Evolutionary conservation across 2,797 vertebrate species (phyloP), one percentile per base, ranked within the genome.

Genomic region (Hyperoplus lanceolatus): DNA sequence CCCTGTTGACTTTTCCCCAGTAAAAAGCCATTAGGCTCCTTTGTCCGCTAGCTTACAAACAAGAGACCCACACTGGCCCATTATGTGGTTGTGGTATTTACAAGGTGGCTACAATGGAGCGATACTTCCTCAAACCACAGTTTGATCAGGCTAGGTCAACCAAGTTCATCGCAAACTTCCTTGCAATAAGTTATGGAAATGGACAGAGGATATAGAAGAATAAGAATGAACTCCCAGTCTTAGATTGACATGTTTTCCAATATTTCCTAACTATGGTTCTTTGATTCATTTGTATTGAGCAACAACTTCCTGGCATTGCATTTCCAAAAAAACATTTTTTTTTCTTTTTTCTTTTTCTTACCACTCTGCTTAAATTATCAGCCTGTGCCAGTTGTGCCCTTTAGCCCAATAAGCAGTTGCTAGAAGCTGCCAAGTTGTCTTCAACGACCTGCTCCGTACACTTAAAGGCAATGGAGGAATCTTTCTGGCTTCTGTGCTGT

Each of bases 1-100:
- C 82, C 89, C 74, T 87, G 89, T 93, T 92, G 92, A 93, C 90
- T 91, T 91, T 90, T 79, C 81, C 77, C 80, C 65, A 81, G 85
- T 87, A 89, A 93, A 29, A 93, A 88, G 71, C 91, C 85, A 90
- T 84, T 78, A 57, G 73, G 46, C 56, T 84, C 58, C 72, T 29
- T 84, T 84, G 80, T 84, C 70, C 6, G 0, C 39, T 12, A 53
- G 90, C 88, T 80, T 84, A 91, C 90, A 87, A 93, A 93, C 89
- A 91, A 81, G 70, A 89, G 88, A 87, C 45, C 88, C 85, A 85
- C 86, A 89, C 82, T 71, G 80, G 51, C 41, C 49, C 29, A 87
- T 77, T 66, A 74, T 83, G 81, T 46, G 79, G 83, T 77, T 4
- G 45, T n/a, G 18, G 71, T 82, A 43, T 72, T 29, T 60, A 80